Conservation (phyloP, 2,888 invertebrate species). For the Cephus sareptanus region DNA sequence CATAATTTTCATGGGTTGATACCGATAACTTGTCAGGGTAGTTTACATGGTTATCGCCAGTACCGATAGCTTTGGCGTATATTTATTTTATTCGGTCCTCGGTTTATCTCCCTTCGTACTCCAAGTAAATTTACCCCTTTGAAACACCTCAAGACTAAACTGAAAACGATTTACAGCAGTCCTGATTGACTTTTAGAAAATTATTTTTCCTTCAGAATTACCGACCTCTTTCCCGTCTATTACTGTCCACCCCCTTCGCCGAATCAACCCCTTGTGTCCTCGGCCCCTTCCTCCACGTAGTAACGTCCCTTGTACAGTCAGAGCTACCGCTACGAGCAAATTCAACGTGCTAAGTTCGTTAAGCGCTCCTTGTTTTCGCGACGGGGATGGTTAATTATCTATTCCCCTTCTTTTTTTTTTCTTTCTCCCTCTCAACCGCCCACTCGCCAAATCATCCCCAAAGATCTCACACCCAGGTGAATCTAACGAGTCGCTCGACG, state of each 20-base stretch:
- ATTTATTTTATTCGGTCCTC: neutral
- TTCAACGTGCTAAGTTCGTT: slow-evolving; percentile 55
- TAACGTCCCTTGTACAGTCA: neutral
- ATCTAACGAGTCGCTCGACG: neutral
- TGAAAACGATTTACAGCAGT: neutral
- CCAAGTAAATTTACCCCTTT: neutral
- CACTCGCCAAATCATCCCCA: neutral
- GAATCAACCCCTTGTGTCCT: neutral
- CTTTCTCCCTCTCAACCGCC: slow-evolving; percentile 8
- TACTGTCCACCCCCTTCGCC: neutral
- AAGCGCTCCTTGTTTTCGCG: slow-evolving; percentile 59
- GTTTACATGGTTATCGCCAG: neutral
- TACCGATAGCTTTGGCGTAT: neutral
- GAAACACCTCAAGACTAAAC: neutral
- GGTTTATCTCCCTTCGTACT: neutral
- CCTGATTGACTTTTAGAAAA: slow-evolving; percentile 54
- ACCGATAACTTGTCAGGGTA: neutral
- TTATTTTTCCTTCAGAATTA: slow-evolving; percentile 63
- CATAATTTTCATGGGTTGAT: neutral
- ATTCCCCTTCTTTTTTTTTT: slow-evolving; percentile 25
- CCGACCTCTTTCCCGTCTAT: slow-evolving; percentile 23
- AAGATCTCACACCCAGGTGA: neutral
- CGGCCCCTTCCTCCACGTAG: neutral
- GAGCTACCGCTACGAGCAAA: neutral
- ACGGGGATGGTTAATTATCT: slow-evolving; percentile 46